phyloP scores from a whole-genome alignment of 2,888 invertebrate species.

The Alsophila aescularia region DNA sequence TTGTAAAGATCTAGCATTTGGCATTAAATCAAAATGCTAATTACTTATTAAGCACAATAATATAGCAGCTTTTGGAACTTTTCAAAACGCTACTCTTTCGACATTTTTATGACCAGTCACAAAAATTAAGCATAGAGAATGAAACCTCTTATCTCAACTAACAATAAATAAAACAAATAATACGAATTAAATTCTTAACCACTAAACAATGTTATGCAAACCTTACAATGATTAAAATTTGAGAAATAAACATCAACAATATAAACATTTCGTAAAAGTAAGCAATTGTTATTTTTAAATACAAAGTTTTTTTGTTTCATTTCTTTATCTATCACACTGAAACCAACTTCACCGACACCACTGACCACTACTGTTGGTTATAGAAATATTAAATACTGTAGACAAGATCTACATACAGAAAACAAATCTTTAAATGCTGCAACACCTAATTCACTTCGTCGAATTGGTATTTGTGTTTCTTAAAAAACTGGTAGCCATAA shows the following conservation, averaged over 20 bases:
- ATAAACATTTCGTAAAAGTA: slow-evolving; percentile 31
- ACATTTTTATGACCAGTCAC: slow-evolving; percentile 25
- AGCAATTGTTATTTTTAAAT: slow-evolving; percentile 24
- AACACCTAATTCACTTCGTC: neutral
- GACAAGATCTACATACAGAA: neutral
- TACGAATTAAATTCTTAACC: slow-evolving; percentile 43
- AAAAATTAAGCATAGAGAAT: neutral
- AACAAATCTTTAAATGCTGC: slow-evolving; percentile 1
- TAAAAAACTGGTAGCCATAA: too few species aligned
- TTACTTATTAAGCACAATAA: neutral
- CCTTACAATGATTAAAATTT: slow-evolving; percentile 37
- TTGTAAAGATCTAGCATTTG: slow-evolving; percentile 60
- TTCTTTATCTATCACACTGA: slow-evolving; percentile 16
- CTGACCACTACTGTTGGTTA: too few species aligned
- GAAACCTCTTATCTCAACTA: slow-evolving; percentile 21
- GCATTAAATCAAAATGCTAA: slow-evolving; percentile 54
- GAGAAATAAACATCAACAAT: slow-evolving; percentile 45
- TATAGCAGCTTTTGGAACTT: neutral
- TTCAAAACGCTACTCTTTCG: slow-evolving; percentile 2
- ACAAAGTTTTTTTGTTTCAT: slow-evolving; percentile 16
- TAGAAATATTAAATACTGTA: neutral
- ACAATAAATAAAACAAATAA: slow-evolving; percentile 40
- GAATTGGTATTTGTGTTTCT: neutral
- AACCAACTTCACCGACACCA: too few species aligned
- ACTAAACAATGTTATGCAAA: slow-evolving; percentile 40